A percentile compares a stretch with the other conserved stretches of the same genome.
phyloP scores from a whole-genome alignment of 2,113 vertebrate genomes.

The Engystomops pustulosus region DNA sequence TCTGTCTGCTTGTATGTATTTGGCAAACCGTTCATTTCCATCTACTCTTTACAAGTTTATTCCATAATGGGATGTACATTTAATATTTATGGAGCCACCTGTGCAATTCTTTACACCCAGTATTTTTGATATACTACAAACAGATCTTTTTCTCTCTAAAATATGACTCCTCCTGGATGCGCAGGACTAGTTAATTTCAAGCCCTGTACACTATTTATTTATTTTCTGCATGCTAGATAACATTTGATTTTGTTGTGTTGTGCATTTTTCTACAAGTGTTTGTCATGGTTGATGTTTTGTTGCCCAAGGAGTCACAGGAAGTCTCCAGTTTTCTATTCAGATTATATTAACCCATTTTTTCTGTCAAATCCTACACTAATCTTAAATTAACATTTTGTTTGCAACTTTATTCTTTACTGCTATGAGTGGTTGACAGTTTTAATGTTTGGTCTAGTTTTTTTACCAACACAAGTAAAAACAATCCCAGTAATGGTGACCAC shows the following conservation, averaged over 20 bases:
- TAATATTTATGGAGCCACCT: neutral
- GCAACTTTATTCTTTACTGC: neutral
- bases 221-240: slow-evolving; percentile 85
- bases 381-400: neutral
- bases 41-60: neutral
- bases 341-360: neutral
- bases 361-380: neutral
- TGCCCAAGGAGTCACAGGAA: slow-evolving; percentile 39
- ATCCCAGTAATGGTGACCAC: too few relatives aligned
- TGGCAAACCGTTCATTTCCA: neutral
- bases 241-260: slow-evolving; percentile 84
- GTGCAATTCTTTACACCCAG: neutral
- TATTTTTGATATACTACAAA: neutral
- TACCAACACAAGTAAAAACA: slow-evolving; percentile 15
- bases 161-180: slow-evolving; percentile 11
- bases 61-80: neutral
- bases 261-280: slow-evolving; percentile 70
- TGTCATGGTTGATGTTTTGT: slow-evolving; percentile 66
- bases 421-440: neutral
- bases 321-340: neutral
- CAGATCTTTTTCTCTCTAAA: neutral
- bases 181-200: slow-evolving; percentile 90
- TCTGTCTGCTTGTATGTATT: slow-evolving; percentile 16
- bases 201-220: slow-evolving; percentile 82
- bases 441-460: slow-evolving; percentile 4